Base-by-base conservation (phyloP, 2,797 vertebrate genomes). In the Acipenser oxyrinchus region DNA sequence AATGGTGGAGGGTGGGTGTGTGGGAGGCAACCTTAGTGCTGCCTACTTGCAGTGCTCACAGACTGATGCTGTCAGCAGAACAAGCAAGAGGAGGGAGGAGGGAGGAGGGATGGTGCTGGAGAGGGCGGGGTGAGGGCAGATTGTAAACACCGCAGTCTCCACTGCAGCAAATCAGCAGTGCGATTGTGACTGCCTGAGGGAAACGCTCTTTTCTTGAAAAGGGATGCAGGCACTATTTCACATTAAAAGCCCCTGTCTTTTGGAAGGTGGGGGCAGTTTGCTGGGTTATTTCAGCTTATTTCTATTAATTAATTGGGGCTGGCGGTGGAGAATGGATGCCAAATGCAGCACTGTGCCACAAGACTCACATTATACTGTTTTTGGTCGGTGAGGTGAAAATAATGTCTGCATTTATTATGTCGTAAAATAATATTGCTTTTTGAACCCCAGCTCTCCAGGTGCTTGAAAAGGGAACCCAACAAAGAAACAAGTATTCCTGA, bases 131-230 rank as follows among this genome's bases (percentile, higher is more conserved):
- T 78, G 79, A 83, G 81, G 82, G 83, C 81, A 85, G 83, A 90
- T 79, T 83, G 83, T 88, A 88, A 86, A 90, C 89, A 87, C 85
- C 86, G 92, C 92, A 85, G 87, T 89, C 84, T 78, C 84, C 85
- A 86, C 89, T 81, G 92, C 90, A 93, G 91, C 90, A 90, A 93
- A 91, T 88, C 91, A 91, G 85, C 86, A 81, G 77, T 71, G 86
- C 77, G 86, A 86, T 88, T 76, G 81, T 81, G 83, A 82, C 73
- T 74, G 64, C 75, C 73, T 79, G 70, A 78, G 79, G 82, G 80
- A 79, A 37, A 78, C 78, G 76, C 74, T 73, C 76, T 78, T 81
- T 77, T 75, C 83, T 71, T 74, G 78, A 76, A 78, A 81, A 74
- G 73, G 65, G 82, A 77, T 76, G 84, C 78, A 4, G 74, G 66